Evolutionary conservation across 2,888 invertebrate genomes (phyloP), one percentile per base, ranked within the genome.

Genomic region (Drosophila greeni): DNA sequence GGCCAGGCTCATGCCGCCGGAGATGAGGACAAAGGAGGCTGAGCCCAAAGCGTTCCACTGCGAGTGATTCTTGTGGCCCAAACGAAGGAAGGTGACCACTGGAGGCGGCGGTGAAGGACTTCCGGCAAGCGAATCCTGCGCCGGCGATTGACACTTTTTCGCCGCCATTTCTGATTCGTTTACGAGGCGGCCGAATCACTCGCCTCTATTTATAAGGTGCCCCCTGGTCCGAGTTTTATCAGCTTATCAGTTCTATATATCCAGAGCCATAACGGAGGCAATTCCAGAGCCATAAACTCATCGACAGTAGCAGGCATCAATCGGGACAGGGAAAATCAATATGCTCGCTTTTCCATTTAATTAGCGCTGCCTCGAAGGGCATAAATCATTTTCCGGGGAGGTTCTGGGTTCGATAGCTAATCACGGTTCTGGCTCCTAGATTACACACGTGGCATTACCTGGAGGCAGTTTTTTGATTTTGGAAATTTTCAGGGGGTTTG

Each of bases 1-100:
- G 31, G 85, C 82, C 34, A 77, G 66, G 33, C 74, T 85, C 86
- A 87, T 87, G 43, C 87, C 87, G 6, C 85, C 87, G 1, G 87
- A 82, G 31, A 78, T 53, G 23, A 87, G 80, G 49, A 87, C 75
- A 14, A 86, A 66, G 0, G 74, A 57, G 5, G 74, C 84, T 1
- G 85, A 67, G 1, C 76, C 68, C 7, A 79, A 53, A 12, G 85
- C 84, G 37, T 66, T 84, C 83, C 83, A 85, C 59, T 81, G 85
- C 4, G 85, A 82, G 31, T 74, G 76, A 34, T 81, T 84, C 56
- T 85, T 85, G 26, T 54, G 59, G 26, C 43, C 48, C 24, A 68
- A 42, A 12, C 66, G 70, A 0, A 72, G 43, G 60, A 85, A 84
- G 14, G 20, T 36, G 45, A 18, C 43, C 26, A 45, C 57, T 33